phyloP scores from a whole-genome alignment of 2,888 invertebrate genomes.

The Lypha dubia region DNA sequence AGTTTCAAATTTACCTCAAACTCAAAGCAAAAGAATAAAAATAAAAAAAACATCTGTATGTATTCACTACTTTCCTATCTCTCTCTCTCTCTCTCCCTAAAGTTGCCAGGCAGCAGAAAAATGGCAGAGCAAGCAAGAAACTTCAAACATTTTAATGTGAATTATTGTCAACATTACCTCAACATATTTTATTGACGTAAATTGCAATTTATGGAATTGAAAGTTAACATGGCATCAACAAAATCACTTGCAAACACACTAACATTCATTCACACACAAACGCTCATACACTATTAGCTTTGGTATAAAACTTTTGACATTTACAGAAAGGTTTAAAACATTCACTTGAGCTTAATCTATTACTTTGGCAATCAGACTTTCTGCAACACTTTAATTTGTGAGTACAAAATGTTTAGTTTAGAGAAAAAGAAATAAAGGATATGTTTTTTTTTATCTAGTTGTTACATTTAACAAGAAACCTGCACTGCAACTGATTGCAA shows the following conservation, averaged over 20 bases:
- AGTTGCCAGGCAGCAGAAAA: no score
- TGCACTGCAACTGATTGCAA: constrained; percentile 4
- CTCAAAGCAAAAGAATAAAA: background rate
- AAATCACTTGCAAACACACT: background rate
- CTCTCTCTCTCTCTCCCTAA: background rate
- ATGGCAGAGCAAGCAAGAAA: constrained; percentile 23
- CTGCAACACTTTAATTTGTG: background rate
- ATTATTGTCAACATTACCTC: constrained; percentile 64
- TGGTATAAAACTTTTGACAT: background rate
- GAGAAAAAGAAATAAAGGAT: no score
- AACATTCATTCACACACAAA: no score
- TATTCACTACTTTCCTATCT: background rate
- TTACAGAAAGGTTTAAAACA: background rate
- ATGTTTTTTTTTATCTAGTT: background rate
- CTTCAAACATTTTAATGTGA: constrained; percentile 60
- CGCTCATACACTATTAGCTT: background rate
- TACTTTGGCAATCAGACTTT: background rate
- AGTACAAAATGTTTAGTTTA: background rate
- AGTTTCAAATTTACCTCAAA: constrained; percentile 51
- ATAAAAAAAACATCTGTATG: background rate
- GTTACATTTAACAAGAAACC: constrained; percentile 1
- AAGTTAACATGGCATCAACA: background rate
- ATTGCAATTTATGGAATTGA: constrained; percentile 50
- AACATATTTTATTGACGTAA: constrained; percentile 58
- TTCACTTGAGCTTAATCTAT: constrained; percentile 13